Evolutionary conservation across 2,888 invertebrate species (phyloP).

Genomic region (Meiosimyza platycephala): DNA sequence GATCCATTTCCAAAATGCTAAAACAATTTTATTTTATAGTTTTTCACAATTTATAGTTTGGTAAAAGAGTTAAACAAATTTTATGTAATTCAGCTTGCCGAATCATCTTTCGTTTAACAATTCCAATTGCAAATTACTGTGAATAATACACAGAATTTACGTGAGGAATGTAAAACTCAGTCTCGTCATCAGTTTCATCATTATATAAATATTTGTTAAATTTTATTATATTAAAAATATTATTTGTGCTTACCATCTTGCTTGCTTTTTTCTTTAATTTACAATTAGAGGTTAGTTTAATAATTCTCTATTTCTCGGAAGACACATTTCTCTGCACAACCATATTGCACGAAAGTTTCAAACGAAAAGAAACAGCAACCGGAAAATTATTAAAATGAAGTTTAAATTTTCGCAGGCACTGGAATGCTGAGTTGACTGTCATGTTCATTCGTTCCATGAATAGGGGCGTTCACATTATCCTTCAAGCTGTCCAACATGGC

Average conservation of each 20-base stretch:
- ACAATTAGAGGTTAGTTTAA: no score
- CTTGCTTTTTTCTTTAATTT: no score
- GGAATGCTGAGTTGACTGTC: no score
- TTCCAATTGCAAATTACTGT: conserved; percentile 38
- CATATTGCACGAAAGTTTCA: not conserved
- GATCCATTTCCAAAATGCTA: no score
- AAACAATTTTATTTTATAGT: not conserved
- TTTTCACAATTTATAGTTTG: not conserved
- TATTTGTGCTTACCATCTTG: no score
- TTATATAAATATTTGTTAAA: conserved; percentile 35
- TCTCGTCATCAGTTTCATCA: conserved; percentile 65
- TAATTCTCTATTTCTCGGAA: no score
- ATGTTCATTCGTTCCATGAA: no score
- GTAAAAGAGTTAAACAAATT: not conserved
- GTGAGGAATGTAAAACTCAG: conserved; percentile 51
- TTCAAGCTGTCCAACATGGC: no score
- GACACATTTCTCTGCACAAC: no score
- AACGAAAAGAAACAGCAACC: no score
- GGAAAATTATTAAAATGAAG: no score
- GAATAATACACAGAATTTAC: conserved; percentile 47
- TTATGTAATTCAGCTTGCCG: conserved; percentile 44
- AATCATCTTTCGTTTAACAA: conserved; percentile 43
- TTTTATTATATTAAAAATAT: not conserved
- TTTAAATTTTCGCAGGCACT: not conserved
- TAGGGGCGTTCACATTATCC: no score